Percentiles rank a stretch among this genome's conserved stretches.
These are phyloP conservation scores for Salticus scenicus DNA, from an alignment of 2,888 invertebrate species.

Conservation along the genomic window DNA sequence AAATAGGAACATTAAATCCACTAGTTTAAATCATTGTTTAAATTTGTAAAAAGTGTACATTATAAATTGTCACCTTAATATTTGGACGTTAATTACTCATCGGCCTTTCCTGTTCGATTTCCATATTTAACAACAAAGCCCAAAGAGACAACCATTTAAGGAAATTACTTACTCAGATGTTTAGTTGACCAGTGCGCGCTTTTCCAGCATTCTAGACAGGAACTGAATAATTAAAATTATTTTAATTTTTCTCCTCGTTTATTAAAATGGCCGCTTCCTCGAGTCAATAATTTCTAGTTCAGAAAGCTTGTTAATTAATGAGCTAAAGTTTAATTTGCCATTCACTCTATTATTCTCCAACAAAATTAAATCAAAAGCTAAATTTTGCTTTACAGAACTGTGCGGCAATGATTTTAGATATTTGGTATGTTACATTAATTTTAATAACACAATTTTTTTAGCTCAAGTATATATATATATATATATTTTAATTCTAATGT, in stretches of 20 bases:
- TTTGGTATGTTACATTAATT: no score
- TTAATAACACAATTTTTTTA: no score
- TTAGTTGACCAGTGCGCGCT: not conserved
- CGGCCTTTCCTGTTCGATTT: not conserved
- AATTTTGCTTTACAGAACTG: no score
- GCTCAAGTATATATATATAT: no score
- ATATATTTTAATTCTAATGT: no score
- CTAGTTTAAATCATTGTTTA: no score
- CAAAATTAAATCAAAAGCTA: slow-evolving; percentile 25
- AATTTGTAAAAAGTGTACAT: no score
- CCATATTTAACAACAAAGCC: not conserved
- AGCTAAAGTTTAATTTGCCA: slow-evolving; percentile 45
- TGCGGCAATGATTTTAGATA: no score
- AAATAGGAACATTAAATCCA: no score
- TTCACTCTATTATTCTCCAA: slow-evolving; percentile 29
- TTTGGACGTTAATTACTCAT: no score
- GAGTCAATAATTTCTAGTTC: not conserved
- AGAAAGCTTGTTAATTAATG: slow-evolving; percentile 30
- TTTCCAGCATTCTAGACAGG: not conserved
- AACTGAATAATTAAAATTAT: slow-evolving; percentile 32
- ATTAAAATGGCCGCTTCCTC: slow-evolving; percentile 42
- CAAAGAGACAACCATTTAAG: no score
- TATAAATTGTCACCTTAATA: no score
- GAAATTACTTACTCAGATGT: not conserved
- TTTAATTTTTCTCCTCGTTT: slow-evolving; percentile 33